These are phyloP conservation scores for Hyposoter dolosus DNA, from an alignment of 2,888 invertebrate genomes.

Conservation along the genomic window DNA sequence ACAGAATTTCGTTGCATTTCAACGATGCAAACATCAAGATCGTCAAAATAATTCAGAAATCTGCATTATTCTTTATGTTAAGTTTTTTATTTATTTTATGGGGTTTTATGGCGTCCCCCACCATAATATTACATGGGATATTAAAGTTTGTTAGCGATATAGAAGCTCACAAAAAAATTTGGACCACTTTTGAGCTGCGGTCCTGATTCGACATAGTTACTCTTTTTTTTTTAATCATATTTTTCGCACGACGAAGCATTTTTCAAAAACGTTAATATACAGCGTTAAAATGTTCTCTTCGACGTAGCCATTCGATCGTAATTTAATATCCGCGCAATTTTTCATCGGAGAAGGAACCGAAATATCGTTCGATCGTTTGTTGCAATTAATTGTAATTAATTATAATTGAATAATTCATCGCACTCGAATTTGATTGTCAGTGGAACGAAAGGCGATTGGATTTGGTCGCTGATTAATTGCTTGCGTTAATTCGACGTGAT, in stretches of 20 bases:
- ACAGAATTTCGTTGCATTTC: no score
- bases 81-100: no score
- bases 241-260: background rate
- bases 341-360: background rate
- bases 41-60: no score
- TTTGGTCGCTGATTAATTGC: background rate
- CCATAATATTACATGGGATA: no score
- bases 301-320: background rate
- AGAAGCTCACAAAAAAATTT: no score
- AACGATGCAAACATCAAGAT: no score
- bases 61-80: no score
- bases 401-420: background rate
- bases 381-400: background rate
- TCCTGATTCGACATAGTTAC: no score
- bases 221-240: no score
- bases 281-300: background rate
- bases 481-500: background rate
- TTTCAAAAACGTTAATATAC: background rate
- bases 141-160: no score
- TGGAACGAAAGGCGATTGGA: background rate
- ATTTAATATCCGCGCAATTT: background rate
- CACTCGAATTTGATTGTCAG: background rate
- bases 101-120: no score
- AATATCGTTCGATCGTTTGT: background rate
- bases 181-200: no score